These are phyloP conservation scores for Prenolepis imparis DNA, from an alignment of 2,888 invertebrate species.

Conservation along the genomic window DNA sequence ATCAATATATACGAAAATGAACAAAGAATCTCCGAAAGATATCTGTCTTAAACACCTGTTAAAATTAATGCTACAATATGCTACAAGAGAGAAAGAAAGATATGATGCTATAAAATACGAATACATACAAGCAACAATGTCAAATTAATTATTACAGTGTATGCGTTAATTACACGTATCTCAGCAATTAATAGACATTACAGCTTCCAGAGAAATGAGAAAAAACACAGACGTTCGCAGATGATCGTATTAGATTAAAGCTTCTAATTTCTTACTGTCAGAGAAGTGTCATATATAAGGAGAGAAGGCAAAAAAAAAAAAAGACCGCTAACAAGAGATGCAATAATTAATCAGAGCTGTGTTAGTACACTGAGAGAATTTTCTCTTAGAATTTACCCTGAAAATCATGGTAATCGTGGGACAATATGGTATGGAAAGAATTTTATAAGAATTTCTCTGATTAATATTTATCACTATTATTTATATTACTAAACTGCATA, in stretches of 20 bases:
- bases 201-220: neutral
- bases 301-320: neutral
- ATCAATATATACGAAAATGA: neutral
- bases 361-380: too few relatives aligned
- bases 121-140: neutral
- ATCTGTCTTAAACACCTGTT: neutral
- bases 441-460: too few relatives aligned
- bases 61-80: neutral
- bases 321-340: constrained; percentile 19
- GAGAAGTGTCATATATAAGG: too few relatives aligned
- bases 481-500: too few relatives aligned
- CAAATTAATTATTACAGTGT: neutral
- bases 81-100: neutral
- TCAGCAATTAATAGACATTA: neutral
- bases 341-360: constrained; percentile 39
- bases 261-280: neutral
- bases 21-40: neutral
- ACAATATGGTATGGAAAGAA: too few relatives aligned
- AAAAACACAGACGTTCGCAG: neutral
- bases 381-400: too few relatives aligned
- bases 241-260: neutral
- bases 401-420: too few relatives aligned
- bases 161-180: neutral
- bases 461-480: too few relatives aligned
- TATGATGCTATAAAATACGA: neutral